Base-by-base conservation (phyloP, 2,797 vertebrate species). In the Peromyscus nudipes region DNA sequence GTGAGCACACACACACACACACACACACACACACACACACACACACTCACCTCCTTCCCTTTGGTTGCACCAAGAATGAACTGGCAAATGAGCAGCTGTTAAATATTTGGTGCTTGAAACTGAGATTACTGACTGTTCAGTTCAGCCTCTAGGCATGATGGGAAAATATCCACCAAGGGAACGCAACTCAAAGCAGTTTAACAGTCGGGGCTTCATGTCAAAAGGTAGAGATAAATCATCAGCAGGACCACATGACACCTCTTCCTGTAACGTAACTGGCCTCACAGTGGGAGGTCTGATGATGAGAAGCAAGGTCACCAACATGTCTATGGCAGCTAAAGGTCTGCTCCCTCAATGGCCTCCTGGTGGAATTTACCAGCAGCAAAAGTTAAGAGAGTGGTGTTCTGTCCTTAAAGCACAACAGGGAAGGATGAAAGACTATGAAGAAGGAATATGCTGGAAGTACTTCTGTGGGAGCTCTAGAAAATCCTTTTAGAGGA, bases 401-500 rank as follows among this genome's bases (percentile, higher is more conserved):
- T 10, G 14, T 27, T 9, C 62, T 77, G 0, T 23, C 96, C 97
- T 67, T 81, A 85, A 98, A 94, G 80, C 31, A 0, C 1, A 89
- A 80, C 29, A 25, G 4, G 10, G 23, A 96, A 77, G 67, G 81
- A 71, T 88, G 92, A 79, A 97, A 87, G 82, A 93, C 93, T 80
- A 55, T 71, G 84, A 79, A 81, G 52, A n/a, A 65, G n/a, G 57
- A 87, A 82, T 96, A 96, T 97, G 96, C 95, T 96, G 73, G 89
- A 98, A 96, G 31, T 69, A 55, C 92, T 96, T 96, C 91, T 92
- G 81, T 93, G 88, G 65, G 80, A 89, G 77, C 92, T 96, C 93
- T 87, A 97, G 95, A 97, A 95, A 95, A 97, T 14, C 67, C 40
- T 98, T 94, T 96, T 95, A 97, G 92, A 96, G 87, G 67, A 98